phyloP scores from a whole-genome alignment of 2,888 invertebrate species.

The Gnatocerus cornutus region DNA sequence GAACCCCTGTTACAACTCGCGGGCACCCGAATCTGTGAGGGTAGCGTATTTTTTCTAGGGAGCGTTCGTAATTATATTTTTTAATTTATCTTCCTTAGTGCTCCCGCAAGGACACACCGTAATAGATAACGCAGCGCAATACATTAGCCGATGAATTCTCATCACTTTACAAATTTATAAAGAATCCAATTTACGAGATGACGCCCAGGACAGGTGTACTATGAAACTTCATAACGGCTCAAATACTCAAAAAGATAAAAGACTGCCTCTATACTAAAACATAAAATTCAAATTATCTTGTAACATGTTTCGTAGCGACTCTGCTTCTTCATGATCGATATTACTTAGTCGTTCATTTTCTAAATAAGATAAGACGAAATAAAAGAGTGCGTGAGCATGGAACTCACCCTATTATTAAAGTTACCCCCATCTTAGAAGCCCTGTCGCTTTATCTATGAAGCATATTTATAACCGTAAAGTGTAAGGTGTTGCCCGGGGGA shows the following conservation, averaged over 20 bases:
- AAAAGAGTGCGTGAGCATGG: constrained; percentile 1
- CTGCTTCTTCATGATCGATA: constrained; percentile 20
- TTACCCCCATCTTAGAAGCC: constrained; percentile 46
- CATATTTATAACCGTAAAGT: constrained; percentile 57
- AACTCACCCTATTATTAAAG: constrained; percentile 21
- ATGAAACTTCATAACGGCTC: constrained; percentile 18
- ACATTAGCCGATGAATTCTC: constrained; percentile 66
- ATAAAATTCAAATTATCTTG: constrained; percentile 22
- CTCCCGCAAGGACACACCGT: constrained; percentile 65
- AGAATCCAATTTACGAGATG: constrained; percentile 57
- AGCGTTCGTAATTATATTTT: constrained; percentile 82
- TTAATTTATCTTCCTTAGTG: constrained; percentile 82
- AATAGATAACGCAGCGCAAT: constrained; percentile 65
- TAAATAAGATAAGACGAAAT: constrained; percentile 10
- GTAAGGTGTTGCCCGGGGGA: constrained; percentile 66
- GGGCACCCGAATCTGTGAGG: constrained; percentile 59
- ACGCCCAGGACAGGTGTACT: constrained; percentile 52
- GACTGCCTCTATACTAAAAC: neutral
- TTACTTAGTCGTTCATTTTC: constrained; percentile 6
- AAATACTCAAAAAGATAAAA: constrained; percentile 22
- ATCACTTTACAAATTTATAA: constrained; percentile 64
- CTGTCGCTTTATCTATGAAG: constrained; percentile 47
- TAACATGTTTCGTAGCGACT: neutral
- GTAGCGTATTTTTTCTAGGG: constrained; percentile 73
- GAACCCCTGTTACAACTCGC: constrained; percentile 56